Evolutionary conservation across 92 coral and sea anemone species (phyloP), one percentile per base, ranked within the genome.

Genomic region (Micromussa lordhowensis): DNA sequence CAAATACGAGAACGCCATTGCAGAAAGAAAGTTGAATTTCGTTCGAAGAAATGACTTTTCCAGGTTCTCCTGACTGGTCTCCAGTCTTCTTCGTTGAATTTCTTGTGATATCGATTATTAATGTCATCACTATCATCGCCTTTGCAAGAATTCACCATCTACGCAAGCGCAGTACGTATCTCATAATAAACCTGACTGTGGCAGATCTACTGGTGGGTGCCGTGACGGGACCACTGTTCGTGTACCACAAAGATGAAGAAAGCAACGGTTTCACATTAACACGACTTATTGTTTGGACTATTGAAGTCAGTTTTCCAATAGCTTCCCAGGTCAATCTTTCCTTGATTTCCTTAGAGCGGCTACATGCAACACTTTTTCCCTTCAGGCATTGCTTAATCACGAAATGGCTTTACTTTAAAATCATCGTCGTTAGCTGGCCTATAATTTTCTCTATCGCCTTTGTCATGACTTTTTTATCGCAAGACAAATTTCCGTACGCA

Each of bases 141-240:
- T 48, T 73, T 24, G 40, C 55, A 15, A 34, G 68, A 22, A 73
- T 17, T 4, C 87, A 34, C 26, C 61, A 35, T 1, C 44, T 83
- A 17, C 87, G 87, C 68, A 71, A 83, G 31, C 87, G 68, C 79
- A 22, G 44, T 5, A 51, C 61, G 2, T 83, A 48, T n/a, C 87
- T 83, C 11, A 24, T 83, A n/a, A 83, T 83, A 1, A 83, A 55
- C 69, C 78, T 83, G 69, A 54, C 87, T 24, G 44, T 83, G 14
- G 87, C 70, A 5, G 80, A 83, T 72, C 79, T 83, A 1, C 30
- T 83, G 53, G 80, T 83, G 10, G 79, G 87, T 22, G 44, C 32
- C 11, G 28, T 83, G 14, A 51, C 79, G 11, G 53, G 21, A 14
- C 79, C 87, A 30, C 32, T 73, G 54, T 71, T 24, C 54, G 29